Evolutionary conservation across 2,113 vertebrate species (phyloP), one percentile per base, ranked within the genome.

Genomic region (Calcarius ornatus): DNA sequence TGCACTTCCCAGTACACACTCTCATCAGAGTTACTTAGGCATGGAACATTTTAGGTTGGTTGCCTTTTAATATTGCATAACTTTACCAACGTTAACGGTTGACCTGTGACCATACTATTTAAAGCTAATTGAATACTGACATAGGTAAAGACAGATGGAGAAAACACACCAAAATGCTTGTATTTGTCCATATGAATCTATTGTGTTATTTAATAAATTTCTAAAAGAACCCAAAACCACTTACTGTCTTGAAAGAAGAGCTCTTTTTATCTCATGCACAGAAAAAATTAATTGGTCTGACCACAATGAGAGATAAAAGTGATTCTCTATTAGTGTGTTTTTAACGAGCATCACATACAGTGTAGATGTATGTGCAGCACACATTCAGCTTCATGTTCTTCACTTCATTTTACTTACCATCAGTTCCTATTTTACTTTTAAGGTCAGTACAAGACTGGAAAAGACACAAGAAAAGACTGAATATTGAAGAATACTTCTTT

Each of bases 401-500:
- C 60, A 56, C 59, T 88, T 85, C 25, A 48, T 69, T 84, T 35
- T 85, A 93, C 79, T 94, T 97, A 92, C 83, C 93, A 92, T 59
- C 43, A 92, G 54, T 70, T 95, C 72, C 95, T 94, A 97, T 81
- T 95, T 94, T 66, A 95, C n/a, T 94, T 96, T 86, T 73, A 97
- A 92, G 89, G 81, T 95, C 85, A 95, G 48, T 88, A 92, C 33
- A 94, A 91, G 83, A 86, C 79, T 89, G 91, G 66, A 75, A 93
- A 91, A 86, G 51, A 95, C 92, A 93, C 31, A 88, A 94, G 28
- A 90, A 87, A 96, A 94, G 31, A 95, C 30, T 40, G 68, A 90
- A 23, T 85, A 93, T 38, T 71, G 70, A 88, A 84, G 64, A 95
- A 65, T 57, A 87, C 50, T 93, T 96, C 85, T 97, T 96, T 97